Evolutionary conservation across 2,888 invertebrate species (phyloP).

Genomic region (Acleris laterana): DNA sequence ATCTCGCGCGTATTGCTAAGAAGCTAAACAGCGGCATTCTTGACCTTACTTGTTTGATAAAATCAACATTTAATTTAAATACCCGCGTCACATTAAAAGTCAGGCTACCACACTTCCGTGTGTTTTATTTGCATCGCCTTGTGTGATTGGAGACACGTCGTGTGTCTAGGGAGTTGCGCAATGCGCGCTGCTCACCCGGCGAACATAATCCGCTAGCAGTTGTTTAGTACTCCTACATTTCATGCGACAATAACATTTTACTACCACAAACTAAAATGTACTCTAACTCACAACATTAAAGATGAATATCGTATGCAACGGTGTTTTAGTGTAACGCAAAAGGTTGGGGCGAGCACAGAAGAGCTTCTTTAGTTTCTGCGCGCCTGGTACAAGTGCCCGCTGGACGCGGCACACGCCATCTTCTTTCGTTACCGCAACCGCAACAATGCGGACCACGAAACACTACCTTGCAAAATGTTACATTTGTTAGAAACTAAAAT

Average conservation of each 20-base stretch:
- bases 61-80: constrained; percentile 13
- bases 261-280: constrained; percentile 41
- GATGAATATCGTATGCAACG: constrained; percentile 29
- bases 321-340: constrained; percentile 32
- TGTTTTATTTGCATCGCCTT: constrained; percentile 46
- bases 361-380: constrained; percentile 48
- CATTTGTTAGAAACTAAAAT: not conserved
- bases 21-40: not conserved
- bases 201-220: constrained; percentile 59
- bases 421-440: constrained; percentile 51
- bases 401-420: constrained; percentile 79
- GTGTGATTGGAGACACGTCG: constrained; percentile 63
- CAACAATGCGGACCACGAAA: constrained; percentile 16
- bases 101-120: constrained; percentile 4
- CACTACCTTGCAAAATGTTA: no score
- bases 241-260: constrained; percentile 48
- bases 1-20: not conserved
- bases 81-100: constrained; percentile 7
- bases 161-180: constrained; percentile 83
- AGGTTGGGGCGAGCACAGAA: constrained; percentile 39
- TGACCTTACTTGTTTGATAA: constrained; percentile 8
- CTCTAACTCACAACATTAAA: constrained; percentile 38
- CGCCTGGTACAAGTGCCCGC: constrained; percentile 72
- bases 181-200: constrained; percentile 80
- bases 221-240: constrained; percentile 53